Percentiles rank a stretch among this genome's conserved stretches.
Evolutionary conservation across 2,888 invertebrate species (phyloP).

Genomic region (Scaeva pyrastri): DNA sequence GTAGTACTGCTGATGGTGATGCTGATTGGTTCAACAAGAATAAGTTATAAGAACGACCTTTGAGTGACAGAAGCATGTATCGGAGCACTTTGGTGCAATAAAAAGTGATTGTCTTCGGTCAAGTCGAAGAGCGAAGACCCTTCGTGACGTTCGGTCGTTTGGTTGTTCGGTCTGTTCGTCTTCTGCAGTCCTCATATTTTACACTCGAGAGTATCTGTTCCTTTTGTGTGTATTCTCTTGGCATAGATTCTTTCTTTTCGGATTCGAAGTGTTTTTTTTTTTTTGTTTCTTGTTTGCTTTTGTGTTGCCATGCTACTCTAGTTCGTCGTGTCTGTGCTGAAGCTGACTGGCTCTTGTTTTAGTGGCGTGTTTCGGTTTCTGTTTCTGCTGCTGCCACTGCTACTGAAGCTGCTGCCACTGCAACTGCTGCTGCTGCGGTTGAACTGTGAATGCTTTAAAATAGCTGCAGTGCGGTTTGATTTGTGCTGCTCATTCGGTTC

Average conservation of each 20-base stretch:
- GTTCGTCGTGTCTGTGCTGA: constrained; percentile 51
- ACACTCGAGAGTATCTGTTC: constrained; percentile 62
- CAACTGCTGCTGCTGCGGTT: constrained; percentile 54
- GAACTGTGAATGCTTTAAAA: constrained; percentile 75
- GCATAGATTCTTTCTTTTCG: constrained; percentile 63
- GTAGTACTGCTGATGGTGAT: background rate
- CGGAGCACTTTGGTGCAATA: constrained; percentile 64
- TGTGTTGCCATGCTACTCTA: constrained; percentile 64
- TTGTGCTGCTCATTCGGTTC: constrained; percentile 66
- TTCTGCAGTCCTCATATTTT: constrained; percentile 73
- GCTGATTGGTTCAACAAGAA: constrained; percentile 42
- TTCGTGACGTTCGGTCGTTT: constrained; percentile 33
- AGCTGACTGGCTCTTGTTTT: constrained; percentile 65
- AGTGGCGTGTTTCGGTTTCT: constrained; percentile 59
- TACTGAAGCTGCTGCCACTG: constrained; percentile 15
- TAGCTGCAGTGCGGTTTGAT: constrained; percentile 76
- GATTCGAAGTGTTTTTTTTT: constrained; percentile 32
- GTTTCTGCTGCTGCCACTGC: constrained; percentile 28
- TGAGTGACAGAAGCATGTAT: constrained; percentile 34
- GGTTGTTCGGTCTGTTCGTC: constrained; percentile 43
- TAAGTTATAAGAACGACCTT: constrained; percentile 34
- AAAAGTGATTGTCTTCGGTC: constrained; percentile 67
- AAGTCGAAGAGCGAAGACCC: constrained; percentile 57
- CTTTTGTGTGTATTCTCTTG: constrained; percentile 42
- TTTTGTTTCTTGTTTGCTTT: constrained; percentile 50